Base-by-base conservation (phyloP, 2,113 vertebrate species). In the Pangasianodon hypophthalmus region DNA sequence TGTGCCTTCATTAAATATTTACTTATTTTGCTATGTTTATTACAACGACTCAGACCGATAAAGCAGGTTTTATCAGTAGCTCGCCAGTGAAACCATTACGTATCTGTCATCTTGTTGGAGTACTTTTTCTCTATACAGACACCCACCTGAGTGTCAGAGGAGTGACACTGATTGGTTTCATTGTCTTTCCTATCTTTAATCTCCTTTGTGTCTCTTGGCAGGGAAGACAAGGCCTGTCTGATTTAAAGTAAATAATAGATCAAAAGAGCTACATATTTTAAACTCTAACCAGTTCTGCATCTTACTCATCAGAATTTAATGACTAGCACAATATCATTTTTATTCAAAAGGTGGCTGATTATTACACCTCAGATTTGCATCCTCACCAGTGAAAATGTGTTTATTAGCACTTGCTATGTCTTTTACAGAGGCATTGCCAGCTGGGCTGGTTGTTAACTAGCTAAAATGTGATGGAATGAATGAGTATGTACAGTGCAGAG, bases 1-100 rank as follows among this genome's bases (percentile, higher is more conserved):
- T 88, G 73, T 87, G 54, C 46, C 88, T 91, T 91, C 90, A 92
- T 92, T 92, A 92, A 92, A 92, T 92, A 92, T 92, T 92, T 90
- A 92, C 64, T 84, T 77, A 71, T 90, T 88, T 91, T 88, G 83
- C 88, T 83, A 64, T 92, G 91, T 91, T 90, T 91, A 91, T 91
- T 89, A 88, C 58, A 89, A 84, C 9, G 37, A 44, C 75, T 86
- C 62, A 89, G 83, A 71, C 75, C 9, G 54, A 88, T 87, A 82
- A 90, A 87, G 82, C 77, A 77, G 85, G 83, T 88, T 91, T 81
- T 82, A 87, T 89, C 81, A 69, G 87, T 32, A 60, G 87, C 32
- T 85, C 87, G 44, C 81, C 56, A 54, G 32, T 62, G 62, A 88
- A 88, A 86, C 79, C 89, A 88, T 89, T 87, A 87, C 32, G 0